Evolutionary conservation across 2,797 vertebrate genomes (phyloP).

Genomic region (Zalophus californianus): DNA sequence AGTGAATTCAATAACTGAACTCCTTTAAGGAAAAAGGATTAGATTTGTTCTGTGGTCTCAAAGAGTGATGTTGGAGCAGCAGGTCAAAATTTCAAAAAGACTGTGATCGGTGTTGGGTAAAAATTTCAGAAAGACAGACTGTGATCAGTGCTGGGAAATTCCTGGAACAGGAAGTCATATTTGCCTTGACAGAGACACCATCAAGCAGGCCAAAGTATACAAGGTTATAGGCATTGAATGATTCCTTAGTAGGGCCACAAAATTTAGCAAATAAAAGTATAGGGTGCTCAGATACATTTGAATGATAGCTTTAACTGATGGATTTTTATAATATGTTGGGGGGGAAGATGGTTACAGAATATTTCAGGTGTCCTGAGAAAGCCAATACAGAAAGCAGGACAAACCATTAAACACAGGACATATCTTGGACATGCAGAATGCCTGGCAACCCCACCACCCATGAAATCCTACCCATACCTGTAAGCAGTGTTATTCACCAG

Average conservation of each 20-base stretch:
- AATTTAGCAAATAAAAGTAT: conserved; percentile 1
- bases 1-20: not conserved
- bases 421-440: not conserved
- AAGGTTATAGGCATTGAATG: not conserved
- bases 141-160: not conserved
- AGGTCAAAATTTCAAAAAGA: not conserved
- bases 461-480: not conserved
- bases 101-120: not conserved
- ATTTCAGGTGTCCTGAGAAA: not conserved
- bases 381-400: not conserved
- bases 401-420: not conserved
- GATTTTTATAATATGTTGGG: not conserved
- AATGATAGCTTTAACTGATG: not conserved
- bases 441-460: not conserved
- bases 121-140: not conserved
- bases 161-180: not conserved
- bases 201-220: not conserved
- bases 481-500: not conserved
- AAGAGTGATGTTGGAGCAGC: not conserved
- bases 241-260: not conserved
- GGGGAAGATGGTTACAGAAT: not conserved
- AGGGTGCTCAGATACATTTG: not conserved
- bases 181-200: not conserved
- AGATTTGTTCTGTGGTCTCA: not conserved
- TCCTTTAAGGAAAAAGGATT: not conserved